Evolutionary conservation across 2,888 invertebrate genomes (phyloP).

Genomic region (Smittia sp.): DNA sequence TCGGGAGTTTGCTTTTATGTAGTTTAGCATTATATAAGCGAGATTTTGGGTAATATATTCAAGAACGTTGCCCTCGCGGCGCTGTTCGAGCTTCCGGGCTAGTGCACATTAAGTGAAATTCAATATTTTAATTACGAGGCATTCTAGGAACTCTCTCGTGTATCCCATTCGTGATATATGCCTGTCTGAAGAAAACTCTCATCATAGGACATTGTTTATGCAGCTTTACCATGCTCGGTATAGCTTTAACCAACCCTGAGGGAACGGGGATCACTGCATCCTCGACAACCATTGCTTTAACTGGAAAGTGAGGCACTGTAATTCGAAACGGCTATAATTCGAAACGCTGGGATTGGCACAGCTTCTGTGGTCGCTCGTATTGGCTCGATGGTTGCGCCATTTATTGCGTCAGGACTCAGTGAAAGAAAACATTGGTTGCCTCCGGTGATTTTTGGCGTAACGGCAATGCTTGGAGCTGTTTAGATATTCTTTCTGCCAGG

Average conservation of each 20-base stretch:
- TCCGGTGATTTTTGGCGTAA: constrained; percentile 68
- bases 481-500: constrained; percentile 69
- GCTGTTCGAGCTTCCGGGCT: constrained; percentile 61
- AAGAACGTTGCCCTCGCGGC: constrained; percentile 83
- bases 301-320: constrained; percentile 58
- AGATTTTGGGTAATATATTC: constrained; percentile 77
- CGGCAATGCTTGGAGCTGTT: constrained; percentile 66
- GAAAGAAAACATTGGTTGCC: constrained; percentile 61
- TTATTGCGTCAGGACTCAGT: constrained; percentile 63
- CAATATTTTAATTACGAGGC: no score
- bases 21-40: constrained; percentile 79
- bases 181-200: constrained; percentile 67
- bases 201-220: constrained; percentile 64
- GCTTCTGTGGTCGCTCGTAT: constrained; percentile 82
- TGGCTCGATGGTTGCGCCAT: constrained; percentile 83
- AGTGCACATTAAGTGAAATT: no score
- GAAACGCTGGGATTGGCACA: constrained; percentile 82
- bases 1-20: constrained; percentile 87
- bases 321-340: constrained; percentile 81
- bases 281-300: constrained; percentile 72
- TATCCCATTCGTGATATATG: constrained; percentile 62
- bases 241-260: constrained; percentile 55
- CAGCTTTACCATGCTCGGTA: constrained; percentile 63
- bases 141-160: constrained; percentile 58
- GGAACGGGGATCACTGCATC: constrained; percentile 57